Evolutionary conservation across 2,888 invertebrate species (phyloP).

Genomic region (Gasteruption jaculator): DNA sequence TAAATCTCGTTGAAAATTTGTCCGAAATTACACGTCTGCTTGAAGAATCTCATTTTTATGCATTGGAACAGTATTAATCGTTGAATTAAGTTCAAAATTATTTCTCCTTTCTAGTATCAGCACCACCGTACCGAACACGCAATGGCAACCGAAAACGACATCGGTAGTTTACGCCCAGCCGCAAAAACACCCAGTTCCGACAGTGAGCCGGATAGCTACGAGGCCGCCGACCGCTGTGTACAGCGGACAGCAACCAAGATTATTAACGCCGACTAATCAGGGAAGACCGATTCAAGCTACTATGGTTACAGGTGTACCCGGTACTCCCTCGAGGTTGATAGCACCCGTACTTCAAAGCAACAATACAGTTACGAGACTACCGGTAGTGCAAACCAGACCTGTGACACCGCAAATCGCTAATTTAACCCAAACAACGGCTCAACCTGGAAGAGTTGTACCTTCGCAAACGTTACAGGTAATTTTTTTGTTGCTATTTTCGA

Average conservation of each 20-base stretch:
- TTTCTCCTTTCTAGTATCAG: constrained; percentile 31
- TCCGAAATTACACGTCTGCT: background rate
- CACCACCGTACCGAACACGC: constrained; percentile 39
- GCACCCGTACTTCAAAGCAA: constrained; percentile 43
- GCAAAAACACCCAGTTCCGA: constrained; percentile 42
- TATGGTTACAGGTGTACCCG: constrained; percentile 41
- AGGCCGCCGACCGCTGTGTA: constrained; percentile 37
- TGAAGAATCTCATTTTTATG: no score
- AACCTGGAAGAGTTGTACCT: constrained; percentile 34
- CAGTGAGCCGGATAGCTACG: constrained; percentile 39
- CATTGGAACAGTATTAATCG: constrained; percentile 4
- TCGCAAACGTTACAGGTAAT: constrained; percentile 42
- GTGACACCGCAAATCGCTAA: constrained; percentile 37
- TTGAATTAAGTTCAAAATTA: background rate
- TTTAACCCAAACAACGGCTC: constrained; percentile 36
- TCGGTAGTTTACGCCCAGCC: constrained; percentile 45
- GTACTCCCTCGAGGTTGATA: constrained; percentile 42
- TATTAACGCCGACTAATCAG: constrained; percentile 36
- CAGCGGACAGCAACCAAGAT: constrained; percentile 38
- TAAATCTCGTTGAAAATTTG: background rate
- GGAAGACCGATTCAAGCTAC: constrained; percentile 45
- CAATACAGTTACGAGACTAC: constrained; percentile 39
- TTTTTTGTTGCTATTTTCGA: constrained; percentile 1
- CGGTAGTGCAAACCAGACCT: constrained; percentile 39
- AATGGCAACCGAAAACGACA: constrained; percentile 44